Percentiles rank a stretch among this genome's conserved stretches.
Conservation (phyloP, 2,113 vertebrate species). For the Urocitellus parryii region DNA sequence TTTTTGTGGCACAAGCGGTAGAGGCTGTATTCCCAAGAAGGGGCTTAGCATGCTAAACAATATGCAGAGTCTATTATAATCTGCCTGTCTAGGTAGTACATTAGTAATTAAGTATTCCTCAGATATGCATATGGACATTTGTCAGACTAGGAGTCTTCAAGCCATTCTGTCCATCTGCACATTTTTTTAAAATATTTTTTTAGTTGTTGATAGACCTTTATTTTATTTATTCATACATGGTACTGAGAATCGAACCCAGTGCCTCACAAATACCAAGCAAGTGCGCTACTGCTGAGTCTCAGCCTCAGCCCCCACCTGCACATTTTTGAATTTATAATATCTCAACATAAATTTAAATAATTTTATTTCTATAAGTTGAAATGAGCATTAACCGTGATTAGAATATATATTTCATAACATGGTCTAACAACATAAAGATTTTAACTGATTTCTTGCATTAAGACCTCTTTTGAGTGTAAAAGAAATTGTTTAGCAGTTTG, state of each 20-base stretch:
- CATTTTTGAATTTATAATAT: not conserved
- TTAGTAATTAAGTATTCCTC: not conserved
- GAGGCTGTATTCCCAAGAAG: not conserved
- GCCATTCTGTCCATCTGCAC: not conserved
- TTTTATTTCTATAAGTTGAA: not conserved
- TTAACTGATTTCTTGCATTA: not conserved
- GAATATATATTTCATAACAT: not conserved
- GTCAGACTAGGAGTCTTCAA: not conserved
- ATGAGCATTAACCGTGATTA: not conserved
- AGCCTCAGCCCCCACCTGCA: not conserved
- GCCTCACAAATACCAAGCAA: no score
- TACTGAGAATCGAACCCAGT: no score
- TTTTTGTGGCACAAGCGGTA: not conserved
- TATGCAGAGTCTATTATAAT: no score
- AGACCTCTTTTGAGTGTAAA: not conserved
- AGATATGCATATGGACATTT: not conserved
- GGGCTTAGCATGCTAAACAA: not conserved
- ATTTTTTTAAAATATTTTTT: not conserved
- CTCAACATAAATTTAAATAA: constrained; percentile 17
- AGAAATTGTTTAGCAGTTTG: not conserved
- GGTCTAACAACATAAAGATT: not conserved
- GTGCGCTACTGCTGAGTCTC: no score
- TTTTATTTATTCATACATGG: no score
- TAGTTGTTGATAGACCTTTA: no score
- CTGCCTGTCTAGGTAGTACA: not conserved